phyloP scores from a whole-genome alignment of 2,888 invertebrate genomes.

The Hypselothyrea guttata region DNA sequence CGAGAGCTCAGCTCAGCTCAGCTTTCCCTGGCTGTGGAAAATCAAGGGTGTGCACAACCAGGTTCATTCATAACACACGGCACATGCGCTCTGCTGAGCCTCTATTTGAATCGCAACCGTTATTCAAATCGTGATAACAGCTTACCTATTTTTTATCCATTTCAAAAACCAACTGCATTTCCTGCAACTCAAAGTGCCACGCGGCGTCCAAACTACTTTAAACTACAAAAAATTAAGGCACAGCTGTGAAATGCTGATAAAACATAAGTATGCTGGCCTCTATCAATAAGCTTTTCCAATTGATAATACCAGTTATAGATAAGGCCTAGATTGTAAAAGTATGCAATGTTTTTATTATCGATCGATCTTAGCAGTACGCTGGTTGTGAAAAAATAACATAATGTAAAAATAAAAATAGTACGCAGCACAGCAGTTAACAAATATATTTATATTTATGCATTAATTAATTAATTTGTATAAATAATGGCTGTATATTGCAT shows the following conservation, averaged over 20 bases:
- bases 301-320: neutral
- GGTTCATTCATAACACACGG: conserved; percentile 33
- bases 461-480: too few relatives aligned
- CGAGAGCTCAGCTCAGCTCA: neutral
- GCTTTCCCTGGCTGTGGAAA: neutral
- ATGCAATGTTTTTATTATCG: conserved; percentile 1
- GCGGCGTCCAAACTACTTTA: neutral
- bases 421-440: too few relatives aligned
- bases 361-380: too few relatives aligned
- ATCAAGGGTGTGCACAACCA: conserved; percentile 28
- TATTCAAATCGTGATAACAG: conserved; percentile 10
- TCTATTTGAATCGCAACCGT: neutral
- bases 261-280: neutral
- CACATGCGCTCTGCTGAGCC: conserved; percentile 30
- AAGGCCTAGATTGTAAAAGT: neutral
- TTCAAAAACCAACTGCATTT: conserved; percentile 21
- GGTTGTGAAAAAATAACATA: too few relatives aligned
- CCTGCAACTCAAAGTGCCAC: conserved; percentile 27
- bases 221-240: too few relatives aligned
- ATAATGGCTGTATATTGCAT: too few relatives aligned
- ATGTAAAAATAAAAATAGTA: too few relatives aligned
- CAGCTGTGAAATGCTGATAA: too few relatives aligned
- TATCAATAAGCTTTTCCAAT: conserved; percentile 1
- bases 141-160: neutral
- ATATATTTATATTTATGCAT: too few relatives aligned